These are phyloP conservation scores for Chaetorhynchus papuensis DNA, from an alignment of 2,113 vertebrate species.

Conservation along the genomic window DNA sequence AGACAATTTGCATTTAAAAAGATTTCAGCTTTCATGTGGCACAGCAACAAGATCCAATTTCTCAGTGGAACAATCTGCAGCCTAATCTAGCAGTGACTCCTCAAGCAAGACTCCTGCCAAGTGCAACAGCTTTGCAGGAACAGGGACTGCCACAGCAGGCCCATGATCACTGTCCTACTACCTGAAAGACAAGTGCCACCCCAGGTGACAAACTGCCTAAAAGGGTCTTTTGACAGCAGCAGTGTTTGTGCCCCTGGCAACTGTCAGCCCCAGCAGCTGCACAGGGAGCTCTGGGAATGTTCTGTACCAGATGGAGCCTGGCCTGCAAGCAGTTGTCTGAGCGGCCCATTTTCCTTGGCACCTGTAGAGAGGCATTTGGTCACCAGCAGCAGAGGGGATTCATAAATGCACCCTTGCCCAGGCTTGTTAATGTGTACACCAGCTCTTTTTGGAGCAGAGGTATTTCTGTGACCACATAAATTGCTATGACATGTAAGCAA, in stretches of 20 bases:
- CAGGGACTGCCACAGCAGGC: neutral
- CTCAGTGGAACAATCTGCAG: neutral
- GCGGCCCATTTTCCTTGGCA: neutral
- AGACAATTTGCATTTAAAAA: neutral
- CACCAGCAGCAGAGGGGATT: neutral
- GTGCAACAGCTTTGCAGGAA: neutral
- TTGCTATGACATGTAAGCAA: neutral
- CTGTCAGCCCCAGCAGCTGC: neutral
- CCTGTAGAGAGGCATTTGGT: neutral
- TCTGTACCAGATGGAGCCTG: neutral
- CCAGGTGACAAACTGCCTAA: neutral
- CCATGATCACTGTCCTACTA: accelerated
- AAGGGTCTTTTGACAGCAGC: neutral
- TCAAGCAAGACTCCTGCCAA: neutral
- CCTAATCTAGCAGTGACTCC: neutral
- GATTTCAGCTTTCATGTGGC: neutral
- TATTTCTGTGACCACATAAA: neutral
- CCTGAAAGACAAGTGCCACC: neutral
- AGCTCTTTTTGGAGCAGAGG: neutral
- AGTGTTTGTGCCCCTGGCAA: neutral
- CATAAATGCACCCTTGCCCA: neutral
- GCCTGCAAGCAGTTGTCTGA: neutral
- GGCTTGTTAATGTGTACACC: neutral
- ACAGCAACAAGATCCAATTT: neutral
- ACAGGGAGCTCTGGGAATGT: neutral